Evolutionary conservation across 92 coral and sea anemone genomes (phyloP).

Genomic region (Epizoanthus stellaris): DNA sequence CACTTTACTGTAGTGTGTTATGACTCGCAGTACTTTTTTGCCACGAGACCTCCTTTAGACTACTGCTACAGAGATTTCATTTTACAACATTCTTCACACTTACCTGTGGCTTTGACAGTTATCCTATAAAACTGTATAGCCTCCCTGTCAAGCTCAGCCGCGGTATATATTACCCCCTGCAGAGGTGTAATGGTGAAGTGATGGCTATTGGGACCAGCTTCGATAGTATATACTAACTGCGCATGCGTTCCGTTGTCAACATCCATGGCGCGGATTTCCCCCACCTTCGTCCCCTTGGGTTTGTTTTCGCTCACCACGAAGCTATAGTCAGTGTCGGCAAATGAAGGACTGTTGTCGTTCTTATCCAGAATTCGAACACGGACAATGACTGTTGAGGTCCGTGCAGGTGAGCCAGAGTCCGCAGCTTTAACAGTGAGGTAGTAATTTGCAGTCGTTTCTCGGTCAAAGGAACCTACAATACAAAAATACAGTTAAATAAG

Average conservation of each 20-base stretch:
- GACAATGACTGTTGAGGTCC: constrained; percentile 60
- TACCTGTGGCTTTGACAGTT: constrained; percentile 51
- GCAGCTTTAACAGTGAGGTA: constrained; percentile 70
- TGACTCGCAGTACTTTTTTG: too few species aligned
- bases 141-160: constrained; percentile 72
- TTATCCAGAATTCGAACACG: constrained; percentile 69
- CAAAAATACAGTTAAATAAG: not conserved
- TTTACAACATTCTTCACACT: too few species aligned
- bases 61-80: too few species aligned
- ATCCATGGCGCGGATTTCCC: constrained; percentile 70
- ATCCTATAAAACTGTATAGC: constrained; percentile 52
- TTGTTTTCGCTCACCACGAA: constrained; percentile 66
- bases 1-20: too few species aligned
- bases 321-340: constrained; percentile 53
- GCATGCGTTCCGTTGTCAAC: constrained; percentile 79
- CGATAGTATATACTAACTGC: constrained; percentile 69
- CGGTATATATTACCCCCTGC: constrained; percentile 62
- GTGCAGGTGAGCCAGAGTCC: constrained; percentile 70
- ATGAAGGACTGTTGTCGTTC: constrained; percentile 79
- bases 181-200: constrained; percentile 61
- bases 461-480: constrained; percentile 67
- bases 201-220: constrained; percentile 52
- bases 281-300: constrained; percentile 45
- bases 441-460: constrained; percentile 67
- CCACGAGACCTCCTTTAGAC: too few species aligned